Conservation (phyloP, 2,888 invertebrate genomes). For the Peribatodes rhomboidaria region DNA sequence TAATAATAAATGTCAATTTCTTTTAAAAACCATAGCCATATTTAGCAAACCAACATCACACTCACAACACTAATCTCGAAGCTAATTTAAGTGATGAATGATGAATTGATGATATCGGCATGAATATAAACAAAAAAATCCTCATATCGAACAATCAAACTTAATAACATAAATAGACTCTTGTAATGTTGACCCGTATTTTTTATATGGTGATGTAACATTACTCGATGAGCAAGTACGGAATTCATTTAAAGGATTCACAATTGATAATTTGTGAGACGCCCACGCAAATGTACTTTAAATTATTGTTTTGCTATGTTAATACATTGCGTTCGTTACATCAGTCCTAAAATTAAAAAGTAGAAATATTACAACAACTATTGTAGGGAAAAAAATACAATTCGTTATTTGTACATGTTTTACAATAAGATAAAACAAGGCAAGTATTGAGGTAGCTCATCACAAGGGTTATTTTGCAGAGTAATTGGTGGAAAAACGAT, state of each 20-base stretch:
- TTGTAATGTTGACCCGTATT: constrained; percentile 25
- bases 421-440: background rate
- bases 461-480: too few relatives aligned
- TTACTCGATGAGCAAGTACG: constrained; percentile 29
- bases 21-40: background rate
- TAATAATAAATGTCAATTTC: background rate
- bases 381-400: background rate
- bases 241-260: constrained; percentile 25
- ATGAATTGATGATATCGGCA: constrained; percentile 8
- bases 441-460: too few relatives aligned
- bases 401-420: too few relatives aligned
- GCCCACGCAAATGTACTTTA: constrained; percentile 30
- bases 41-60: background rate
- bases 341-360: constrained; percentile 10
- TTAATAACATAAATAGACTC: constrained; percentile 11
- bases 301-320: constrained; percentile 22
- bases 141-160: constrained; percentile 24
- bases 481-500: too few relatives aligned
- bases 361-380: constrained; percentile 4
- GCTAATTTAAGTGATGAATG: constrained; percentile 27
- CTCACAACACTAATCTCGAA: constrained; percentile 9
- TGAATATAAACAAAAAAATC: constrained; percentile 11
- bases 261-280: constrained; percentile 32
- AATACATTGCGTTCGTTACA: constrained; percentile 11
- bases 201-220: constrained; percentile 32